phyloP scores from a whole-genome alignment of 2,113 vertebrate genomes.

The Cololabis saira region DNA sequence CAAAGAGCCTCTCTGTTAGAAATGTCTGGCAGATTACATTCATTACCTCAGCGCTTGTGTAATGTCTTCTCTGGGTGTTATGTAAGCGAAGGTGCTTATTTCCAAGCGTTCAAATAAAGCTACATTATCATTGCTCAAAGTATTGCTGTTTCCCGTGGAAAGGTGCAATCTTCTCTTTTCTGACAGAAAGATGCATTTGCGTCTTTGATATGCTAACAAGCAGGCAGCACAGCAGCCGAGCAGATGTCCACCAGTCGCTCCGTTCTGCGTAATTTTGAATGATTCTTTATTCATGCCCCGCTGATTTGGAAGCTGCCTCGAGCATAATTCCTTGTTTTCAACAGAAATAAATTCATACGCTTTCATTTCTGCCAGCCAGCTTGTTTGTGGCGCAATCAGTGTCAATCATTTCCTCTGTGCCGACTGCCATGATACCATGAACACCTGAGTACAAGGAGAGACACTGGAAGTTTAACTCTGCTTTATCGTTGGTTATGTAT shows the following conservation, averaged over 20 bases:
- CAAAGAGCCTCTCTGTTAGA: conserved; percentile 57
- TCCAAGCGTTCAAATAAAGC: background rate
- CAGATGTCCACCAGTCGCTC: conserved; percentile 66
- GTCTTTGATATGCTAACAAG: conserved; percentile 72
- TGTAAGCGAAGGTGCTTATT: conserved; percentile 23
- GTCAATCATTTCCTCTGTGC: conserved; percentile 50
- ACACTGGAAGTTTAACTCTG: background rate
- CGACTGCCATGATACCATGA: conserved; percentile 28
- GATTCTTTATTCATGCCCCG: conserved; percentile 69
- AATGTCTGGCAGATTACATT: conserved; percentile 41
- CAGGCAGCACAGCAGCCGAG: conserved; percentile 37
- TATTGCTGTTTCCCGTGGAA: conserved; percentile 9
- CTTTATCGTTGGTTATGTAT: background rate
- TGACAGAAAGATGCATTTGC: conserved; percentile 18
- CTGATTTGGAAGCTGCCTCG: conserved; percentile 62
- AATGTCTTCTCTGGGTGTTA: conserved; percentile 51
- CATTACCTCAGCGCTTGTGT: conserved; percentile 44
- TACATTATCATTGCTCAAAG: background rate
- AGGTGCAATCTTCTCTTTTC: conserved; percentile 9
- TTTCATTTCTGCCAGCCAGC: conserved; percentile 36
- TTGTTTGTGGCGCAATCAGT: conserved; percentile 59
- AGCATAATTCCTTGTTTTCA: conserved; percentile 56
- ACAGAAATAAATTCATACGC: conserved; percentile 44
- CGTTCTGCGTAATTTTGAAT: conserved; percentile 56
- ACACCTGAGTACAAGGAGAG: conserved; percentile 1